Conservation (phyloP, 2,113 vertebrate genomes). For the Micromys minutus region DNA sequence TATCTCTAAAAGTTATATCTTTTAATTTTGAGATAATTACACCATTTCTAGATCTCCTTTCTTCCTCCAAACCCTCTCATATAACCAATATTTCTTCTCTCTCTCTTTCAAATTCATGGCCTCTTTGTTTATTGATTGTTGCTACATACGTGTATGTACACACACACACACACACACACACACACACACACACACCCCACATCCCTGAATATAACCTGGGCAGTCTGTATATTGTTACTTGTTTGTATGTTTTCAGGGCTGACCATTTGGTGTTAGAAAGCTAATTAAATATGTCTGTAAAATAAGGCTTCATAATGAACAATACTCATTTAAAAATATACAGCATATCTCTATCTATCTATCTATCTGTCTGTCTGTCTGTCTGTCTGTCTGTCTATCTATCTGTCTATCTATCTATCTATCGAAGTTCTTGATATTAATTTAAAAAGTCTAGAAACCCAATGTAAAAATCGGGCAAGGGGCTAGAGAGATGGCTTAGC, state of each 20-base stretch:
- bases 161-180: not conserved
- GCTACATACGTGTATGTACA: not conserved
- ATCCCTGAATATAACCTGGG: too few species aligned
- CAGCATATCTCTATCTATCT: not conserved
- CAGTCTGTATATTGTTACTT: not conserved
- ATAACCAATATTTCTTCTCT: not conserved
- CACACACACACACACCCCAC: not conserved
- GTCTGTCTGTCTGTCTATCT: not conserved
- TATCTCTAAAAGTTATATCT: not conserved
- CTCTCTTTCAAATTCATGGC: not conserved
- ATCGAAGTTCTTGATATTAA: not conserved
- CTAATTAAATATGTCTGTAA: not conserved
- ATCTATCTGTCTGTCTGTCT: too few species aligned
- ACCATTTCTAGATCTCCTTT: not conserved
- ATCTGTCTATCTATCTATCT: not conserved
- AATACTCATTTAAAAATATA: not conserved
- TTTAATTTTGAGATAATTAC: not conserved
- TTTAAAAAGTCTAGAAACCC: not conserved
- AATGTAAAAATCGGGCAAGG: slow-evolving; percentile 37
- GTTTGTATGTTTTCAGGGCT: not conserved
- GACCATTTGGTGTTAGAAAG: not conserved
- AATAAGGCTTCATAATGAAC: not conserved
- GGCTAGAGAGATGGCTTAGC: too few species aligned
- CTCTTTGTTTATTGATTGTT: not conserved
- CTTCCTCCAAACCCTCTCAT: not conserved